Evolutionary conservation across 1,140 invertebrate genomes (phyloP), one percentile per base, ranked within the genome.

Genomic region (Drosophila gunungcola): DNA sequence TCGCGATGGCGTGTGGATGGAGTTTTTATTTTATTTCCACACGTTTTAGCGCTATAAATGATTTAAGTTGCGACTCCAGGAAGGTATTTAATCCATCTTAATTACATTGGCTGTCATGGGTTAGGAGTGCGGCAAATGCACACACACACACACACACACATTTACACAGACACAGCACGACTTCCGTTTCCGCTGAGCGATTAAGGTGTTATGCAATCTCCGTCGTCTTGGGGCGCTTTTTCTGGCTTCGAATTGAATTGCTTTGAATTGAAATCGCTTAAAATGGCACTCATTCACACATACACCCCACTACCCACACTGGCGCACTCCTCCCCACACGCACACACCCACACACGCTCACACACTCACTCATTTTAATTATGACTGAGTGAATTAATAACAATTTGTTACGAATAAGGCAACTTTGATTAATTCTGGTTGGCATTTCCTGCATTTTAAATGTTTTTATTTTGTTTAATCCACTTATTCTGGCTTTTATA

Each of bases 191-290:
- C 58, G 58, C 27, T 42, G 13, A 32, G 27, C 64, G 64, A 70
- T 70, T 70, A 70, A 70, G 34, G 49, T 51, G 39, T 70, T 69
- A 55, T 70, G 64, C 49, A 65, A 34, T 69, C 67, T 46, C 39
- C 63, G 39, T 38, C 48, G 62, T 29, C 39, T 58, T 67, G 56
- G 49, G 46, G 34, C 76, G 41, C 46, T 61, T 51, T 64, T 79
- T 69, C 61, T 79, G 55, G 55, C 56, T 25, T 32, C 68, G 34
- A 48, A 72, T 72, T 57, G 64, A 69, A 82, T 75, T 72, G 75
- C 69, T 65, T 69, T 82, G 62, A 88, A 83, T 88, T 76, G 83
- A 75, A 88, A 82, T 76, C 83, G 67, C 63, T 86, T 88, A 65
- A 88, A 49, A 56, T 29, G 42, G 41, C 39, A 48, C 43, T 39